Evolutionary conservation across 2,888 invertebrate species (phyloP), one percentile per base, ranked within the genome.

Genomic region (Drosophila macrothrix): DNA sequence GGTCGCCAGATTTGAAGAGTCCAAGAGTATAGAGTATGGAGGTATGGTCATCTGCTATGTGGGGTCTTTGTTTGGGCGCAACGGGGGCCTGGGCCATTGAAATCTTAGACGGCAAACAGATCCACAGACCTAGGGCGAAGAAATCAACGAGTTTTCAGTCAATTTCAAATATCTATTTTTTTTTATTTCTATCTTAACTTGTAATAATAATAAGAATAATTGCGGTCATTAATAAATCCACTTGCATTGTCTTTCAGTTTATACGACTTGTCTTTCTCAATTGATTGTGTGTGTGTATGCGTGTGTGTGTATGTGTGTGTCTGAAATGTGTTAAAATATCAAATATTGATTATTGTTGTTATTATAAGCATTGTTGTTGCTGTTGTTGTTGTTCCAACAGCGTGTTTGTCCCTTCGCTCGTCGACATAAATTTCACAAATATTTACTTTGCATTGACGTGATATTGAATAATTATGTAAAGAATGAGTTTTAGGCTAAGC

Each of bases 141-240:
- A 87, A 87, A 85, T 85, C 84, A 84, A 83, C 88, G 88, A 67
- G 83, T 71, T 77, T 75, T 70, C 65, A 67, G 61, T 69, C 59
- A 61, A 70, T 67, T 72, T 71, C 59, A 66, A 67, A 67, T 73
- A 60, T 58, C 53, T 69, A 66, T 63, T 25, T 71, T 39, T 72
- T 31, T 70, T 59, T 67, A 3, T 56, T 39, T 53, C 43, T 37
- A 78, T 79, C 54, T 65, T 58, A 80, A 76, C 73, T 84, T 80
- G 85, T 84, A 83, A 87, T 85, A 85, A 85, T 85, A 88, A 85
- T 88, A 85, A 85, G 88, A 85, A 85, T 88, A 85, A 85, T 85
- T 88, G 83, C 88, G 85, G 88, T 88, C 85, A 85, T 85, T 85
- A 85, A 85, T 85, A 85, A 85, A 85, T 75, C 88, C 85, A 83